phyloP scores from a whole-genome alignment of 2,113 vertebrate species.

The Hemiscyllium ocellatum region DNA sequence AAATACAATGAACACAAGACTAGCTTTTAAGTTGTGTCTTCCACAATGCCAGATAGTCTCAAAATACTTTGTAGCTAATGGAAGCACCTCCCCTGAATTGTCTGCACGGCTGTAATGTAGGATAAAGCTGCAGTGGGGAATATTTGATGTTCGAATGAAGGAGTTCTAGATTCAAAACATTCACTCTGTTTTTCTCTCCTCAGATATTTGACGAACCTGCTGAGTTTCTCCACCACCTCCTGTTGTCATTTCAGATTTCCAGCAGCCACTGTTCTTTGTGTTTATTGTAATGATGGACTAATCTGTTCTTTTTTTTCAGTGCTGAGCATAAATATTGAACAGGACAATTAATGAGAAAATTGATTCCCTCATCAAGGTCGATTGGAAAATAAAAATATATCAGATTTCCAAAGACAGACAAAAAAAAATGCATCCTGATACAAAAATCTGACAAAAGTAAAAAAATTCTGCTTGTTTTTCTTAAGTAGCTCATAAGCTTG shows the following conservation, averaged over 20 bases:
- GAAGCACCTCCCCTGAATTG: not conserved
- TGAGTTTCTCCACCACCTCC: too few species aligned
- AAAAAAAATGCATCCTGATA: not conserved
- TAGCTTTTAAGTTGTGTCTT: not conserved
- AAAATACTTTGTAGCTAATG: not conserved
- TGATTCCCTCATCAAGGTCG: not conserved
- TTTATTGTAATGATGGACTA: not conserved
- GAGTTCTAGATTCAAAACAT: too few species aligned
- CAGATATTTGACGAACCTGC: too few species aligned
- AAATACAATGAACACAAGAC: not conserved
- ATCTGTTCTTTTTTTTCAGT: not conserved
- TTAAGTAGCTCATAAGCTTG: not conserved
- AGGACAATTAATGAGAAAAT: not conserved
- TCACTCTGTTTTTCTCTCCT: too few species aligned
- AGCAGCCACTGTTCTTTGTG: too few species aligned
- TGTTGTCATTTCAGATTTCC: too few species aligned
- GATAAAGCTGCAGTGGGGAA: not conserved
- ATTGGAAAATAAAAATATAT: not conserved
- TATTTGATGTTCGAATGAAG: too few species aligned
- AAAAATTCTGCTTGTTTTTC: not conserved
- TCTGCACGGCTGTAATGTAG: not conserved
- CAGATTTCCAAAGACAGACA: not conserved
- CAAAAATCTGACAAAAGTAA: not conserved
- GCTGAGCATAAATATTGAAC: not conserved
- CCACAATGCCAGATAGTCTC: not conserved